A percentile compares a stretch with the other conserved stretches of the same genome.
Conservation (phyloP, 2,888 invertebrate genomes). For the Drosophila seclusa region DNA sequence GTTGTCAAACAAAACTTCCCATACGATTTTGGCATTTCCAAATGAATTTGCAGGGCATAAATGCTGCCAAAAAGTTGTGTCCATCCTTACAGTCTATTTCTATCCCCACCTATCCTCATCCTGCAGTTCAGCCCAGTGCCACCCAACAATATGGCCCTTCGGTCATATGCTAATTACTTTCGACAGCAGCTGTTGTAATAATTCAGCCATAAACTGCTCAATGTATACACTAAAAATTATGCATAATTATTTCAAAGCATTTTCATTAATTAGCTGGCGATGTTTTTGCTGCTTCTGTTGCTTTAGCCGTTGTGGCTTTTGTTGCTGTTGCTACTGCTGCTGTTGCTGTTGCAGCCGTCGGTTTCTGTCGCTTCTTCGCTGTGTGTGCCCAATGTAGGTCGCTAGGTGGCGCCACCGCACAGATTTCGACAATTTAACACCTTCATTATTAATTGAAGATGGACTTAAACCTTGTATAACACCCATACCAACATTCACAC, state of each 20-base stretch:
- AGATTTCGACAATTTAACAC: slow-evolving; percentile 81
- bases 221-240: slow-evolving; percentile 83
- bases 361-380: slow-evolving; percentile 10
- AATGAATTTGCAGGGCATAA: slow-evolving; percentile 49
- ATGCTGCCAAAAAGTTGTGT: slow-evolving; percentile 36
- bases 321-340: slow-evolving; percentile 16
- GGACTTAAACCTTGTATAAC: slow-evolving; percentile 53
- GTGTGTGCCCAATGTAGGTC: slow-evolving; percentile 53
- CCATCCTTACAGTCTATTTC: slow-evolving; percentile 5
- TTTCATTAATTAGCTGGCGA: slow-evolving; percentile 79
- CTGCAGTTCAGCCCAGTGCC: not conserved
- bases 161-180: slow-evolving; percentile 76
- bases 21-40: slow-evolving; percentile 49
- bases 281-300: slow-evolving; percentile 36
- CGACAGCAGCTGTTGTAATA: slow-evolving; percentile 71
- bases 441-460: slow-evolving; percentile 82
- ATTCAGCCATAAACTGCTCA: slow-evolving; percentile 81
- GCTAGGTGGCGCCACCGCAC: slow-evolving; percentile 67
- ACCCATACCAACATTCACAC: slow-evolving; percentile 1
- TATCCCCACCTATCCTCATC: not conserved
- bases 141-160: slow-evolving; percentile 23
- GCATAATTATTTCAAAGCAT: slow-evolving; percentile 83
- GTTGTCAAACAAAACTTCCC: slow-evolving; percentile 63
- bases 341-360: slow-evolving; percentile 23
- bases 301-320: slow-evolving; percentile 17